Conservation (phyloP, 2,113 vertebrate species). For the Miniopterus natalensis region DNA sequence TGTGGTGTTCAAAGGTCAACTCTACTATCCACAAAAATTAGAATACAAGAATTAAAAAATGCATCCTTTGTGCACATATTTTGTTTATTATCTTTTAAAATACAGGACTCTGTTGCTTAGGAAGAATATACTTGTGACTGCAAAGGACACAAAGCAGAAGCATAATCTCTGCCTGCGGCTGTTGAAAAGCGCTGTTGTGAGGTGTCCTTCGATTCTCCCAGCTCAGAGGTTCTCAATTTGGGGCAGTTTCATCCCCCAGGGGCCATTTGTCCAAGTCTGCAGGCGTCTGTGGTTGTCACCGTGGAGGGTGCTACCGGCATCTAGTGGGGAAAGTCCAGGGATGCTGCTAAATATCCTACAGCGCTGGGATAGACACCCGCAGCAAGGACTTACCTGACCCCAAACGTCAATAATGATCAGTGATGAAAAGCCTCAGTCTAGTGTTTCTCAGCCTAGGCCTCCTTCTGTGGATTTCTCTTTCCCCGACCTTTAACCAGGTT, state of each 20-base stretch:
- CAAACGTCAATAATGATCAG: background rate
- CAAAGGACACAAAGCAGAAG: background rate
- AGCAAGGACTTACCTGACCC: background rate
- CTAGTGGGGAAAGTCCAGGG: background rate
- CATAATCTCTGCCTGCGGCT: background rate
- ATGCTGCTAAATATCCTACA: background rate
- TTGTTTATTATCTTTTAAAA: background rate
- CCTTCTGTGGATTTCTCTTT: background rate
- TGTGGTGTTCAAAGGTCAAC: background rate
- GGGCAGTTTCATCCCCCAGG: background rate
- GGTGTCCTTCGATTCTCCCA: background rate
- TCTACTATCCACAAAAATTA: background rate
- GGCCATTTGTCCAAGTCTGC: background rate
- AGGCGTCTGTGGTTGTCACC: background rate
- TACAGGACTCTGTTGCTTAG: background rate
- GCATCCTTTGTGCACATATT: background rate
- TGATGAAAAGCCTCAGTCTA: background rate
- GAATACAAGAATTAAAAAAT: background rate
- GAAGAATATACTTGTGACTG: background rate
- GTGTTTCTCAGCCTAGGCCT: background rate
- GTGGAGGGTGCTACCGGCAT: background rate
- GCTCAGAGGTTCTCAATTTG: background rate
- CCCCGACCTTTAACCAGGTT: background rate
- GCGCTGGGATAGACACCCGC: background rate
- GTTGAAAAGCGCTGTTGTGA: background rate